Evolutionary conservation across 2,113 vertebrate genomes (phyloP), one percentile per base, ranked within the genome.

Genomic region (Equus przewalskii): DNA sequence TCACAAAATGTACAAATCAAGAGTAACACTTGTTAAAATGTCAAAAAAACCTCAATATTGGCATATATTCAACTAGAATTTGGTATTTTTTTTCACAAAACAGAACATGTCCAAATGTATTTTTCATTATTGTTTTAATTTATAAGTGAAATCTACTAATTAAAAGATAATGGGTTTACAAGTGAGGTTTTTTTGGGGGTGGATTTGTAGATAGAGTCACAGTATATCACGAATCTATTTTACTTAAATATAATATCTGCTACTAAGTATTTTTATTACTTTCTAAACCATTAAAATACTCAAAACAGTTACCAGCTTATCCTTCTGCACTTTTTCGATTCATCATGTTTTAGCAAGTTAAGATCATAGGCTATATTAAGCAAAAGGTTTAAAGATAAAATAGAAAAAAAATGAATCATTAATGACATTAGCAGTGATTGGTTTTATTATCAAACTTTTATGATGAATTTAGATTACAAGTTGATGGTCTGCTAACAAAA

Each of bases 251-350:
- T 33, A 94, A 30, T 19, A 81, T 46, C 62, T 65, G 41, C 36
- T 54, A 60, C 3, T 62, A 88, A 78, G 46, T 69, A 67, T 30
- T 85, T 91, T 72, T 54, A 78, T 75, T 12, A 51, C 2, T 90
- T 96, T 90, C 83, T 44, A 94, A 21, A 88, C 10, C 6, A 62
- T 33, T 70, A 92, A 46, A 82, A 81, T 21, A 89, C 5, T 85
- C 33, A 91, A 80, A 94, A 58, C 14, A 81, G 60, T 96, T 92
- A 94, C 22, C 97, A 92, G 84, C 49, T 95, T 51, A 91, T 70
- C 72, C 94, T 96, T 87, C 92, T 98, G 83, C 62, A 96, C 80
- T 26, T 94, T 89, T 97, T 97, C 93, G 62, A 93, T 94, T 87
- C 86, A 96, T 65, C 82, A 90, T 84, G 72, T 76, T 96, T 95